Evolutionary conservation across 2,888 invertebrate genomes (phyloP).

Genomic region (Caenorhabditis virilis): DNA sequence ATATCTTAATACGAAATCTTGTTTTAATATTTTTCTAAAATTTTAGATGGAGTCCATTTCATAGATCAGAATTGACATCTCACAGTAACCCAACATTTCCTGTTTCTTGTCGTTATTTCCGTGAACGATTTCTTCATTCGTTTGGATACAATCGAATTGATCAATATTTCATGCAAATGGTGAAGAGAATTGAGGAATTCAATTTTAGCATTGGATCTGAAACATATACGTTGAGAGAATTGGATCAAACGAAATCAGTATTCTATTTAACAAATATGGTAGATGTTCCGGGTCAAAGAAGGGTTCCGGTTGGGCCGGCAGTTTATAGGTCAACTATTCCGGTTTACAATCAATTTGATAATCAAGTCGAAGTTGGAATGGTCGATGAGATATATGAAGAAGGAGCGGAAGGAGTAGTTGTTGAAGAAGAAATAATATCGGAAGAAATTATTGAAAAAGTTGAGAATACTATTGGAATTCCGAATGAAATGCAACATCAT

Average conservation of each 20-base stretch:
- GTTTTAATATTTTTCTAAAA: no score
- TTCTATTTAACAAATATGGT: neutral
- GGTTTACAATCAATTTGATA: slow-evolving; percentile 6
- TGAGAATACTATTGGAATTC: neutral
- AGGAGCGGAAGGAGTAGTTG: slow-evolving; percentile 14
- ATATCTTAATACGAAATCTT: no score
- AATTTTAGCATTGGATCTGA: slow-evolving; percentile 8
- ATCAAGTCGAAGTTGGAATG: slow-evolving; percentile 19
- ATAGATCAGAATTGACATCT: slow-evolving; percentile 17
- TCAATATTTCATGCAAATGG: slow-evolving; percentile 26
- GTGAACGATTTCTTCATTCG: slow-evolving; percentile 20
- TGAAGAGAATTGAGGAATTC: slow-evolving; percentile 19
- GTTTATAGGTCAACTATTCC: neutral
- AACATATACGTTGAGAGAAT: slow-evolving; percentile 10
- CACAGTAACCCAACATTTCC: slow-evolving; percentile 39
- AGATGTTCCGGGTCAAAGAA: no score
- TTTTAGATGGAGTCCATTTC: slow-evolving; percentile 45
- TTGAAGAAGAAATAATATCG: slow-evolving; percentile 4
- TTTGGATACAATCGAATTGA: slow-evolving; percentile 20
- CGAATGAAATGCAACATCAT: neutral
- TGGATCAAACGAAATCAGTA: slow-evolving; percentile 2
- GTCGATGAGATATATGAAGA: slow-evolving; percentile 19
- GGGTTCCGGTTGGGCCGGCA: neutral
- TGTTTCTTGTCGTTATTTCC: slow-evolving; percentile 20
- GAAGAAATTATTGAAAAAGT: neutral